Base-by-base conservation (phyloP, 2,797 vertebrate genomes). In the Neoniphon sammara region DNA sequence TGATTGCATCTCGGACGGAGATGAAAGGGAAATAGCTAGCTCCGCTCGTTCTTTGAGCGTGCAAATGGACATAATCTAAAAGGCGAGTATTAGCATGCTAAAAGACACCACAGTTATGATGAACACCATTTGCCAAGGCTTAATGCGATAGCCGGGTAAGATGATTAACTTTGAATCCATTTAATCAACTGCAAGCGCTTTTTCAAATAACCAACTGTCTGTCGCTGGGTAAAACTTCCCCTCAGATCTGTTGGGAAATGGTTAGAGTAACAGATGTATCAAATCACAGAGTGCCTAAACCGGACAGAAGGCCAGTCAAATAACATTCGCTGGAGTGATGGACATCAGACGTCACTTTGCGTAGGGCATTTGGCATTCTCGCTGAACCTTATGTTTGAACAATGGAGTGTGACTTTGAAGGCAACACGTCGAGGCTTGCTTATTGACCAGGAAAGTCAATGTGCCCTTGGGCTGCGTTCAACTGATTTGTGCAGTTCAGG, bases 161-260 rank as follows among this genome's bases (percentile, higher is more conserved):
- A 91, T 89, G 89, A 93, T 92, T 93, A 92, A 91, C 91, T 93
- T 86, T 89, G 85, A 91, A 91, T 93, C 89, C 84, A 83, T 92
- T 93, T 92, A 91, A 93, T 93, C 90, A 91, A 86, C 84, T 72
- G 66, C 84, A 58, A 83, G 86, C 79, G 66, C 81, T 86, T 80
- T 76, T 63, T 89, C 77, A 87, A 90, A 91, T 82, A 87, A 80
- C 85, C 77, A 81, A 87, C 85, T 83, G 87, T 85, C 82, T 82
- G 15, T 47, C 39, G n/a, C 67, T 58, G 59, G 83, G 73, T 70
- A 76, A 83, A 88, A 85, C 77, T 70, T 85, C 72, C 63, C 72
- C n/a, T 90, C 83, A 78, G 80, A 92, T 91, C 80, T 83, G 77
- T 61, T 23, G 67, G 82, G 76, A 63, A 79, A 80, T 61, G 73